Evolutionary conservation across 2,888 invertebrate species (phyloP).

Genomic region (Ophion ventricosus): DNA sequence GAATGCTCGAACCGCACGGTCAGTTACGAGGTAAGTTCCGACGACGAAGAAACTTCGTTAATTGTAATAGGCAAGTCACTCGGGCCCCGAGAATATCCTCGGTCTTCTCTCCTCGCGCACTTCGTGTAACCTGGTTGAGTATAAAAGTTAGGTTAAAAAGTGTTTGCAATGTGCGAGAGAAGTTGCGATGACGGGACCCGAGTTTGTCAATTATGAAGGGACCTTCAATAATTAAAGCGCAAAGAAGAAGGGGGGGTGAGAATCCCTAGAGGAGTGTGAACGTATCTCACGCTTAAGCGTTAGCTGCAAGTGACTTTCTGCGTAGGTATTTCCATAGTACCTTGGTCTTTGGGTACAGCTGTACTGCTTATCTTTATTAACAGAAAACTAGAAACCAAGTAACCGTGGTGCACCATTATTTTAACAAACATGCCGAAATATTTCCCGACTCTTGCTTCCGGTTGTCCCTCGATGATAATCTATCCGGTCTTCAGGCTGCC

Average conservation of each 20-base stretch:
- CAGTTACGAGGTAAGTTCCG: slow-evolving; percentile 63
- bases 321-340: slow-evolving; percentile 6
- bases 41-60: slow-evolving; percentile 62
- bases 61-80: slow-evolving; percentile 68
- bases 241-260: slow-evolving; percentile 66
- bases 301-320: slow-evolving; percentile 68
- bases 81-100: slow-evolving; percentile 35
- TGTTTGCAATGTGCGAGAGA: slow-evolving; percentile 53
- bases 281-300: slow-evolving; percentile 81
- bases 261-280: slow-evolving; percentile 80
- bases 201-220: slow-evolving; percentile 81
- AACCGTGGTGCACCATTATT: not conserved
- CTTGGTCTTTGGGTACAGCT: slow-evolving; percentile 14
- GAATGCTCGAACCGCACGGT: slow-evolving; percentile 41
- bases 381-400: slow-evolving; percentile 1
- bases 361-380: not conserved
- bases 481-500: too few relatives aligned
- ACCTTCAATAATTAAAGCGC: slow-evolving; percentile 75
- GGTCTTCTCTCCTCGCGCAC: slow-evolving; percentile 23
- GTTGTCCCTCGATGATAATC: not conserved
- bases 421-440: not conserved
- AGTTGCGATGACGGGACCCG: slow-evolving; percentile 64
- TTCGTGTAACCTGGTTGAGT: slow-evolving; percentile 34
- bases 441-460: not conserved
- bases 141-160: slow-evolving; percentile 64